These are phyloP conservation scores for Leptopterna dolabrata DNA, from an alignment of 2,888 invertebrate genomes.

Conservation along the genomic window DNA sequence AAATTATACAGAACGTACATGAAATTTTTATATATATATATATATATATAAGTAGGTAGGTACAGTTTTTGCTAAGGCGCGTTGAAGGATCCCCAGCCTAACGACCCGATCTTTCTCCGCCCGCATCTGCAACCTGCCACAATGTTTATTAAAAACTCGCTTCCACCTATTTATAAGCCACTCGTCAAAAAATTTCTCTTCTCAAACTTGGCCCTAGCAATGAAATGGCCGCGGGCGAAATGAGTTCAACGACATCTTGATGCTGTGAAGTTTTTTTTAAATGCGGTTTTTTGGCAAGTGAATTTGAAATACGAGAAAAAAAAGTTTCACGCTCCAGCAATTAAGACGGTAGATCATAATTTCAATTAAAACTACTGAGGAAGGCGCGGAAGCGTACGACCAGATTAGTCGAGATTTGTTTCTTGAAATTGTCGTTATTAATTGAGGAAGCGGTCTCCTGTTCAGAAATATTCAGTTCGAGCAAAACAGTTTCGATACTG, in stretches of 20 bases:
- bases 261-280: neutral
- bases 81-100: too few species aligned
- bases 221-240: neutral
- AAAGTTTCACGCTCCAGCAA: neutral
- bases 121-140: neutral
- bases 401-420: too few species aligned
- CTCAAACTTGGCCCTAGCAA: neutral
- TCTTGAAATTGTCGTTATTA: too few species aligned
- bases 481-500: too few species aligned
- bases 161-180: neutral
- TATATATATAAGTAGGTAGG: too few species aligned
- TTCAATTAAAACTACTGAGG: neutral
- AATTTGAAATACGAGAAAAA: neutral
- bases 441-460: too few species aligned
- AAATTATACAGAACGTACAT: too few species aligned
- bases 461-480: too few species aligned
- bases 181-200: neutral
- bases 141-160: neutral
- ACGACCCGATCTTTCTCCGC: neutral
- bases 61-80: too few species aligned
- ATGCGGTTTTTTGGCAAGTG: neutral
- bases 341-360: slow-evolving; percentile 9
- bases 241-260: slow-evolving; percentile 20
- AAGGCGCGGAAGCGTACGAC: neutral
- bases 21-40: too few species aligned